phyloP scores from a whole-genome alignment of 2,797 vertebrate genomes.

The Thamnophis elegans region DNA sequence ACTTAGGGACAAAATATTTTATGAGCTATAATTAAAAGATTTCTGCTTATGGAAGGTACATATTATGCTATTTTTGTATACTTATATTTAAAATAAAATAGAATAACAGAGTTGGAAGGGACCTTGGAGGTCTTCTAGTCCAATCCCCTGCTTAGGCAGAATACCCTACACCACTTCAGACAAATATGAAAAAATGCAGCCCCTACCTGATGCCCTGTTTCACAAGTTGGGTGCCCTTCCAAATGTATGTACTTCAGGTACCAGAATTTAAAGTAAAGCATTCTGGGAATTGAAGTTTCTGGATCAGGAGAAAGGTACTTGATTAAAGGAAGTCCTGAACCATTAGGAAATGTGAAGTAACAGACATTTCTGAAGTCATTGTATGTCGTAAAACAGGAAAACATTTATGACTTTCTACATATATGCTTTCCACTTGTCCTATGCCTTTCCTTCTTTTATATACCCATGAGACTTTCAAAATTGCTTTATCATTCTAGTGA shows the following conservation, averaged over 20 bases:
- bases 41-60: background rate
- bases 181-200: background rate
- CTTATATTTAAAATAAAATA: too few relatives aligned
- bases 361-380: background rate
- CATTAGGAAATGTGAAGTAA: background rate
- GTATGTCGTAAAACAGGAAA: background rate
- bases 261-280: background rate
- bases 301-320: background rate
- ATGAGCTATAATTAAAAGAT: background rate
- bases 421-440: background rate
- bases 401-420: background rate
- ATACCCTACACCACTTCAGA: too few relatives aligned
- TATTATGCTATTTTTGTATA: background rate
- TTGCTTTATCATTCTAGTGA: background rate
- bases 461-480: background rate
- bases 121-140: too few relatives aligned
- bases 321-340: background rate
- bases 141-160: too few relatives aligned
- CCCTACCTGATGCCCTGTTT: background rate
- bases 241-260: background rate
- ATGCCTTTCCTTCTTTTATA: background rate
- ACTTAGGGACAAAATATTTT: background rate
- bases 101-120: too few relatives aligned
- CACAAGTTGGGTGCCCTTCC: background rate
- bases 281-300: background rate